A percentile compares a stretch with the other conserved stretches of the same genome.
These are phyloP conservation scores for Drosophila diplacantha DNA, from an alignment of 2,888 invertebrate genomes.

Conservation along the genomic window DNA sequence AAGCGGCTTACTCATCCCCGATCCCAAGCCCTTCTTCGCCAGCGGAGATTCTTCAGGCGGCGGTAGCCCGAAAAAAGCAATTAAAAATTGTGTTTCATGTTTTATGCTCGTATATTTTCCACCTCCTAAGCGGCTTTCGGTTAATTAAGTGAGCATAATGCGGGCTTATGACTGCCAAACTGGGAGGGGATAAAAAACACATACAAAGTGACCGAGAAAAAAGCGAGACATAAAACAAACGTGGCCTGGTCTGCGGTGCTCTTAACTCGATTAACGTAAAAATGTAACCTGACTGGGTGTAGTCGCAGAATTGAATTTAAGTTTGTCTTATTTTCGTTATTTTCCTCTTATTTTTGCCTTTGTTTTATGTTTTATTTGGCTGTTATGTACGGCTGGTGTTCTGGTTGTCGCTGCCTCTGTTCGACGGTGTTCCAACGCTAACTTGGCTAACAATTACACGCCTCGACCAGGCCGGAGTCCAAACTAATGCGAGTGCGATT, in stretches of 20 bases:
- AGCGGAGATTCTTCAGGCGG: slow-evolving; percentile 22
- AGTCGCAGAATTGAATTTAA: slow-evolving; percentile 46
- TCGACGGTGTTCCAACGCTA: slow-evolving; percentile 59
- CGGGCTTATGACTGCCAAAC: slow-evolving; percentile 70
- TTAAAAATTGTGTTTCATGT: slow-evolving; percentile 67
- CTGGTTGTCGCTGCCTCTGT: slow-evolving; percentile 31
- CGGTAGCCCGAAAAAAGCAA: slow-evolving; percentile 57
- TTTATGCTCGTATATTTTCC: slow-evolving; percentile 31
- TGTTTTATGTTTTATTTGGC: slow-evolving; percentile 24
- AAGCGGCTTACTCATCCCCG: slow-evolving; percentile 51
- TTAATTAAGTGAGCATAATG: slow-evolving; percentile 73
- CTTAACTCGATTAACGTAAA: slow-evolving; percentile 40
- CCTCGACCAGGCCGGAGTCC: slow-evolving; percentile 51
- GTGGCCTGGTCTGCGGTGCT: slow-evolving; percentile 46
- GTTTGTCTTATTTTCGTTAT: slow-evolving; percentile 5
- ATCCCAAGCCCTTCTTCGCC: slow-evolving; percentile 17
- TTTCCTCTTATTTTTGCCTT: slow-evolving; percentile 2
- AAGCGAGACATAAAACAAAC: slow-evolving; percentile 36
- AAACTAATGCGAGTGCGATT: slow-evolving; percentile 50
- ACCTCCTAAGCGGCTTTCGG: slow-evolving; percentile 49
- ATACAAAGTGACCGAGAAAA: slow-evolving; percentile 2
- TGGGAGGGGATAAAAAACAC: slow-evolving; percentile 33
- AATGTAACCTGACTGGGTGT: slow-evolving; percentile 50
- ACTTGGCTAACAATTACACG: slow-evolving; percentile 72
- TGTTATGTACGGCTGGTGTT: slow-evolving; percentile 32